Conservation (phyloP, 2,113 vertebrate species). For the Cyprinus carpio region DNA sequence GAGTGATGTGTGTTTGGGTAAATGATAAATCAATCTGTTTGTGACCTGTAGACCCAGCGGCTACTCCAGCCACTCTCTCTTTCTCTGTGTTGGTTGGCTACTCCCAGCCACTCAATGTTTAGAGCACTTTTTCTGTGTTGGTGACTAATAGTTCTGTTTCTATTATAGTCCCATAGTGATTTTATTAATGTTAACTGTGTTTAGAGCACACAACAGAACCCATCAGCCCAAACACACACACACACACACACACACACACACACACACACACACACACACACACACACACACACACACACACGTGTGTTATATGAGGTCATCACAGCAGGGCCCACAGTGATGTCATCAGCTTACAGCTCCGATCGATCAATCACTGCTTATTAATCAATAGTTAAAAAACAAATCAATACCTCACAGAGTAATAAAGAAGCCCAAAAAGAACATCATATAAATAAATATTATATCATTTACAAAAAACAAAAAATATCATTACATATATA, state of each 20-base stretch:
- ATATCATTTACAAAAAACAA: too few species aligned
- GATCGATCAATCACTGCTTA: neutral
- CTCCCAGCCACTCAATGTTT: too few species aligned
- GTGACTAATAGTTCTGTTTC: constrained; percentile 6
- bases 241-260: neutral
- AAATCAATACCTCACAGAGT: neutral
- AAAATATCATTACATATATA: too few species aligned
- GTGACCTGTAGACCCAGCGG: neutral
- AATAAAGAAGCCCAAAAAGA: too few species aligned
- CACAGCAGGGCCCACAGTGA: neutral
- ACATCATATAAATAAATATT: too few species aligned
- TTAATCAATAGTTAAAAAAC: neutral
- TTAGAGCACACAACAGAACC: neutral
- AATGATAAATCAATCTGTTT: neutral
- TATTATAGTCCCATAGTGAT: constrained; percentile 3
- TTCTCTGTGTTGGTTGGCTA: neutral
- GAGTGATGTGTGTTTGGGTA: neutral
- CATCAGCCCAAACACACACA: neutral
- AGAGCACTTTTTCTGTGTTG: neutral
- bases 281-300: too few species aligned
- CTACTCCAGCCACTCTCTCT: neutral
- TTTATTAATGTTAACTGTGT: constrained; percentile 26
- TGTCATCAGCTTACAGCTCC: too few species aligned
- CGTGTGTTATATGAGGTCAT: neutral
- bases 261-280: neutral